Base-by-base conservation (phyloP, 2,797 vertebrate genomes). In the Eulemur mongoz region DNA sequence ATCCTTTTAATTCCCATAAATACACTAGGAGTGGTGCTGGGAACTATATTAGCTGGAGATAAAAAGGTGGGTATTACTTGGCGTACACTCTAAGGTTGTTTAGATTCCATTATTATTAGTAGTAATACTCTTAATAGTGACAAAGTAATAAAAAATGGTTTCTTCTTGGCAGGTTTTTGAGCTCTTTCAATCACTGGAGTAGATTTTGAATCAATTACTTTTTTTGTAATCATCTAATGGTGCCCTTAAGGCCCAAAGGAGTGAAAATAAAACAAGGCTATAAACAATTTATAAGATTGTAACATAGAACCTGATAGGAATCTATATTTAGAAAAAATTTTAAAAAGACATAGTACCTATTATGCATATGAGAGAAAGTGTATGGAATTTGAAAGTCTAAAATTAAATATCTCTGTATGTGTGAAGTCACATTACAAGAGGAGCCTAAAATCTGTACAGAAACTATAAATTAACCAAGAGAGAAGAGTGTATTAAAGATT, bases 91-190 rank as follows among this genome's bases (percentile, higher is more conserved):
- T 27, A 63, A 88, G 7, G 35, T 40, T 92, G 75, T 73, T 88
- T 69, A 45, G 30, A 80, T 75, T 69, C 23, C 30, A 90, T 84
- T 82, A 87, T n/a, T 63, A 73, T 32, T 81, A 35, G 54, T 82
- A 95, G n/a, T 18, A 88, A 65, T 61, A 48, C 79, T 54, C 40
- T 75, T 40, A 89, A 30, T 38, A 72, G 11, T 67, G 50, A 96
- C 50, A 90, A 95, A 93, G 54, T 25, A 59, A 91, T 75, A 78
- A 70, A 90, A 92, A 92, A 84, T 88, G 30, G 40, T 75, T 93
- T 95, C 63, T 75, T 89, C 63, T 82, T 96, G 87, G 78, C 30
- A 88, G 43, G 23, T 81, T 76, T 85, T 86, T 67, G 83, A 91
- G 50, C 11, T 84, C 80, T 91, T 96, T 96, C 48, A 72, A 76